Percentiles rank a stretch among this genome's conserved stretches.
These are phyloP conservation scores for Falco naumanni DNA, from an alignment of 2,797 vertebrate genomes.

Conservation along the genomic window DNA sequence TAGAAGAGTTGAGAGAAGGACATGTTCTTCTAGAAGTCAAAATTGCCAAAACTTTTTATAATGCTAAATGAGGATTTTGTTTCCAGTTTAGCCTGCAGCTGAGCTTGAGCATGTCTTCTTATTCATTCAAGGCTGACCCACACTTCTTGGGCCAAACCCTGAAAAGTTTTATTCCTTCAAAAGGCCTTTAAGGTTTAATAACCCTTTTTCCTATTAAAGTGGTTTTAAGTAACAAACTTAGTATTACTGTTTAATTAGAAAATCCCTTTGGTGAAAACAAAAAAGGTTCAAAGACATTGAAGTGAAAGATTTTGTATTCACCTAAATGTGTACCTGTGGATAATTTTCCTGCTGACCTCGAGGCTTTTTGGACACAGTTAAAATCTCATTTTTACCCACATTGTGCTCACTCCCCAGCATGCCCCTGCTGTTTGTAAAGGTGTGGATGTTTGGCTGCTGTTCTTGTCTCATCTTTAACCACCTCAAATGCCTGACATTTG, in stretches of 20 bases:
- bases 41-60: not conserved
- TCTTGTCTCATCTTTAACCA: not conserved
- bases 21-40: not conserved
- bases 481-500: not conserved
- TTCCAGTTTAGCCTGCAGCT: constrained; percentile 1
- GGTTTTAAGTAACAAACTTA: not conserved
- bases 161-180: not conserved
- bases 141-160: not conserved
- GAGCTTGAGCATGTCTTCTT: not conserved
- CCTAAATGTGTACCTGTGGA: not conserved
- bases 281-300: not conserved
- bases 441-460: not conserved
- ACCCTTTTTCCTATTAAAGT: not conserved
- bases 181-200: not conserved
- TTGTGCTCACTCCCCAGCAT: fast-evolving
- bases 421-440: not conserved
- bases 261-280: not conserved
- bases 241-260: not conserved
- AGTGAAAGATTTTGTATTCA: not conserved
- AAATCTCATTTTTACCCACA: not conserved
- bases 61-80: not conserved
- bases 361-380: not conserved
- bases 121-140: not conserved
- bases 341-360: not conserved
- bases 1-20: not conserved